These are phyloP conservation scores for Pardalotus punctatus DNA, from an alignment of 2,113 vertebrate species.

Conservation along the genomic window DNA sequence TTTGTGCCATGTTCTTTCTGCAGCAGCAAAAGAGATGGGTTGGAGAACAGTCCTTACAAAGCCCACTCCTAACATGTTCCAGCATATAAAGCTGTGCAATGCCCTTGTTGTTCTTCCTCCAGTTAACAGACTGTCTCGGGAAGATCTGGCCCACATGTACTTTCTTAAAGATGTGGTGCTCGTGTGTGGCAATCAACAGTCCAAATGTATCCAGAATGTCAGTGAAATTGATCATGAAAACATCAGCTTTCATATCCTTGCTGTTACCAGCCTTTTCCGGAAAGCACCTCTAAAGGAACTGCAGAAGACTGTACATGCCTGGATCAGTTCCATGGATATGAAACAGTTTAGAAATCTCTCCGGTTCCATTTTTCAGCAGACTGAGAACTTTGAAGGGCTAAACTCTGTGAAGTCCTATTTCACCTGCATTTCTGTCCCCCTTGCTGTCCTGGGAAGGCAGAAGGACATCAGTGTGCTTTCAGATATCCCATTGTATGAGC, in stretches of 20 bases:
- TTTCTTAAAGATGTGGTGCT: slow-evolving; percentile 72
- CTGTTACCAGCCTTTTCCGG: slow-evolving; percentile 72
- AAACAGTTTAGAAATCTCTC: neutral
- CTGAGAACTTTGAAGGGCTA: neutral
- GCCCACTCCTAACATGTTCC: neutral
- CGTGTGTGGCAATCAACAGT: slow-evolving; percentile 61
- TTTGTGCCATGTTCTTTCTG: slow-evolving; percentile 73
- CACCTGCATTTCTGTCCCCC: slow-evolving; percentile 30
- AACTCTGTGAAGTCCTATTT: slow-evolving; percentile 75
- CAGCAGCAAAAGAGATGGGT: slow-evolving; percentile 73
- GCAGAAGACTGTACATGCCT: slow-evolving; percentile 57
- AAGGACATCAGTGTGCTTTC: neutral
- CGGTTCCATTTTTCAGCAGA: slow-evolving; percentile 37
- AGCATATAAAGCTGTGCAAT: slow-evolving; percentile 40
- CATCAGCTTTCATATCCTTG: slow-evolving; percentile 68
- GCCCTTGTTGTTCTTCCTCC: slow-evolving; percentile 78
- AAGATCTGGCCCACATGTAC: neutral
- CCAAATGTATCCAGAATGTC: neutral
- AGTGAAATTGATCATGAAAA: slow-evolving; percentile 54
- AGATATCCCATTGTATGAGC: slow-evolving; percentile 61
- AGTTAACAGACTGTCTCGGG: neutral
- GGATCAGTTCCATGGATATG: slow-evolving; percentile 73
- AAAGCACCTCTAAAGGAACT: slow-evolving; percentile 70
- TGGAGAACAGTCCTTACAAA: slow-evolving; percentile 71
- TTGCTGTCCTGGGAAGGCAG: slow-evolving; percentile 63